These are phyloP conservation scores for Riptortus pedestris DNA, from an alignment of 1,140 invertebrate species.

Conservation along the genomic window DNA sequence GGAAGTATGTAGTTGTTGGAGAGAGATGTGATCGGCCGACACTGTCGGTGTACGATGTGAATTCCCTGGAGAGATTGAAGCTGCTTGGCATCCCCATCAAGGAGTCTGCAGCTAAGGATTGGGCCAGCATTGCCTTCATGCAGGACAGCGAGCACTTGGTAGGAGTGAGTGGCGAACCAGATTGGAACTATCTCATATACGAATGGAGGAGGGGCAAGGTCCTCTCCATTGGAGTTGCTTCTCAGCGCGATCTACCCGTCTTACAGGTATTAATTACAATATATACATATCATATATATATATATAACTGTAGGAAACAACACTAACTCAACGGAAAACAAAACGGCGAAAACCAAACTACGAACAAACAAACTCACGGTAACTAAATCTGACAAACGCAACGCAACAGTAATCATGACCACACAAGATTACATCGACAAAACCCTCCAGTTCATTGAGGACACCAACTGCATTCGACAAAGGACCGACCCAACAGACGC, in stretches of 20 bases:
- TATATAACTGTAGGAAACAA: too few species aligned
- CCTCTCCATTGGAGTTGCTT: not conserved
- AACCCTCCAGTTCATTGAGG: too few species aligned
- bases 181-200: constrained; percentile 69
- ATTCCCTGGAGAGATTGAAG: constrained; percentile 49
- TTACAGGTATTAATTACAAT: too few species aligned
- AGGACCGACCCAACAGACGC: too few species aligned
- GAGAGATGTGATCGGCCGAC: constrained; percentile 44
- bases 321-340: too few species aligned
- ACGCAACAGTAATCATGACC: too few species aligned
- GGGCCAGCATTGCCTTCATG: constrained; percentile 63
- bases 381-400: too few species aligned
- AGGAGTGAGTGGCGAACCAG: constrained; percentile 64
- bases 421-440: too few species aligned
- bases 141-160: constrained; percentile 66
- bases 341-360: too few species aligned
- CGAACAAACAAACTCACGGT: too few species aligned
- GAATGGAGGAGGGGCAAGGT: constrained; percentile 76
- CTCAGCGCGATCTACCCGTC: not conserved
- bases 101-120: constrained; percentile 41
- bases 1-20: constrained; percentile 45
- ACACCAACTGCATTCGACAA: too few species aligned
- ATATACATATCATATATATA: too few species aligned
- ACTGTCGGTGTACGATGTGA: constrained; percentile 54
- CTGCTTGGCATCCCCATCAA: constrained; percentile 47